Base-by-base conservation (phyloP, 2,888 invertebrate species). In the Drosophila kanekoi region DNA sequence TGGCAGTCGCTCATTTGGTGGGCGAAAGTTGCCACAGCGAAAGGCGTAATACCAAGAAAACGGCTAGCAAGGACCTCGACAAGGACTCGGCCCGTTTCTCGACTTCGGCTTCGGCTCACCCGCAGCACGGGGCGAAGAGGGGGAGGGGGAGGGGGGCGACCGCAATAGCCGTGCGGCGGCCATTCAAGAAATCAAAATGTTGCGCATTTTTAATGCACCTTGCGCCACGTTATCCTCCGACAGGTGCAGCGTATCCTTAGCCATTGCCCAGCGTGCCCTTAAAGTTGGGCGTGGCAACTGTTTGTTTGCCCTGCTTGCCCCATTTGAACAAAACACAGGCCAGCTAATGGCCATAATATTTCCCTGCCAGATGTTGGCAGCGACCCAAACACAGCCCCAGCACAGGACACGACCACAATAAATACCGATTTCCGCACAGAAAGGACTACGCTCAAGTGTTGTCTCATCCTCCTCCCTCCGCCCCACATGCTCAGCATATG, bases 111-210 rank as follows among this genome's bases (percentile, higher is more conserved):
- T 8, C 28, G 23, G 23, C 1, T 28, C 23, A 28, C 8, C 23
- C n/a, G 37, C 41, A 33, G 18, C 18, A 18, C 18, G 3, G 3
- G 18, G 18, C 18, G 18, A n/a, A 18, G 18, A 18, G 18, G 18
- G 2, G 2, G 2, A 2, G 18, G 1, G 18, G 18, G 3, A 2
- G 3, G 18, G 18, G 35, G 14, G 13, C 18, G 28, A 81, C 81
- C 87, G 67, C 85, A 82, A 72, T 57, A 52, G 61, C 59, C 65
- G 44, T 60, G 52, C 71, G 70, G 54, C 67, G 67, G 68, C 68
- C 72, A 88, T 86, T 69, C 71, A 67, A 65, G 67, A 75, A 83
- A 83, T 83, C 80, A 80, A 88, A 83, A 86, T 88, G 70, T 80
- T 66, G 68, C 80, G 72, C 75, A 86, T 86, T 72, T 72, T 68